phyloP scores from a whole-genome alignment of 2,888 invertebrate species.

The Drosophila pegasa region DNA sequence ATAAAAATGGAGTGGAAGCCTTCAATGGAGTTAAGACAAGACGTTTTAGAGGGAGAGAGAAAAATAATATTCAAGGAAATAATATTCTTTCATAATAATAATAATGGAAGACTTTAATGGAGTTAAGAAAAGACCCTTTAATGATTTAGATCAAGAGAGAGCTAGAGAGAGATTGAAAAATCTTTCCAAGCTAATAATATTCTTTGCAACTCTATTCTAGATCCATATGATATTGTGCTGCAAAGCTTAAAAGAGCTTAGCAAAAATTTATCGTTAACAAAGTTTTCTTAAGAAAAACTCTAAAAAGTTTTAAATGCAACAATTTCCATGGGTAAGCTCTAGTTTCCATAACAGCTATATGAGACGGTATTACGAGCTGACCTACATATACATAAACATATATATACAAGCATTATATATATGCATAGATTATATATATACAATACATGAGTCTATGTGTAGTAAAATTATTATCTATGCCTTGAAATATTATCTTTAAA shows the following conservation, averaged over 20 bases:
- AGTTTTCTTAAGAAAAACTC: neutral
- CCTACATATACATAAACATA: neutral
- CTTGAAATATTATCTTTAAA: no score
- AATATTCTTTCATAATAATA: no score
- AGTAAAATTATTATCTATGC: no score
- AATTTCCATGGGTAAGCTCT: neutral
- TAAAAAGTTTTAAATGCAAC: neutral
- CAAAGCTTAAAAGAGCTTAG: neutral
- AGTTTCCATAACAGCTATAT: neutral
- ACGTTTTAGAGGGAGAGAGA: neutral
- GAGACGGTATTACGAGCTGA: neutral
- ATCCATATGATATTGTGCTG: neutral
- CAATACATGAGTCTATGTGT: no score
- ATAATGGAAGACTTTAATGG: neutral
- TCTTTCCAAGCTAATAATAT: neutral
- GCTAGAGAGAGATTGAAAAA: neutral
- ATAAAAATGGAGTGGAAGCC: no score
- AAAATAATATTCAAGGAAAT: no score
- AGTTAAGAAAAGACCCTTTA: neutral
- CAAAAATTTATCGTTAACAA: neutral
- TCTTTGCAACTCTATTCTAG: neutral
- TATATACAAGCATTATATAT: neutral
- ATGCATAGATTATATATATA: no score
- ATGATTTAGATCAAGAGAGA: no score
- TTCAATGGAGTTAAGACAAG: neutral